A percentile compares a stretch with the other conserved stretches of the same genome.
phyloP scores from a whole-genome alignment of 2,888 invertebrate genomes.

The Calliopum simillimum region DNA sequence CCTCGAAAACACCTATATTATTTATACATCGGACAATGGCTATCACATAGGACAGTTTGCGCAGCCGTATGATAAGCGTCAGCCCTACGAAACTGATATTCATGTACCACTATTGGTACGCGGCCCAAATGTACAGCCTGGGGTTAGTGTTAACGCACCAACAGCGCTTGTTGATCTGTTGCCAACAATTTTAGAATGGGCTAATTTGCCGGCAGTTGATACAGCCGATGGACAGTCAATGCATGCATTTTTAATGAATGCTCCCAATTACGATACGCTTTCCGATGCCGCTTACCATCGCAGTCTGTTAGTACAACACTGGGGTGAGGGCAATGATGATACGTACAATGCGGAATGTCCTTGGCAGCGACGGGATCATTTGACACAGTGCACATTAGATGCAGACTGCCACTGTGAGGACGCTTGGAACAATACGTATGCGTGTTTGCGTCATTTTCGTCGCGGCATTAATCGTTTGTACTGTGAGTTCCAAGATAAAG shows the following conservation, averaged over 20 bases:
- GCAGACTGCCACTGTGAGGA: conserved; percentile 89
- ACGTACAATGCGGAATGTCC: conserved; percentile 75
- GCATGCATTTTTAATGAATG: conserved; percentile 56
- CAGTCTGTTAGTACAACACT: conserved; percentile 82
- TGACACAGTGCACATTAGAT: conserved; percentile 74
- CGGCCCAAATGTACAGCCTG: conserved; percentile 74
- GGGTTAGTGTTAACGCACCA: conserved; percentile 69
- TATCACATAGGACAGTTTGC: conserved; percentile 93
- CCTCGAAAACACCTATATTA: conserved; percentile 81
- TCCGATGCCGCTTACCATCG: conserved; percentile 62
- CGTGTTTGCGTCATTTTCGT: conserved; percentile 78
- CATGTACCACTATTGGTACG: conserved; percentile 84
- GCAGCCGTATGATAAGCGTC: conserved; percentile 88
- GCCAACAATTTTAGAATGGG: conserved; percentile 83
- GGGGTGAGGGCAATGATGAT: conserved; percentile 77
- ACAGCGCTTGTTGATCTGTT: conserved; percentile 85
- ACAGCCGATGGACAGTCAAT: conserved; percentile 76
- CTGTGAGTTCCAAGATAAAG: conserved; percentile 68
- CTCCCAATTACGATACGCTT: conserved; percentile 41
- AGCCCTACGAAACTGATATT: conserved; percentile 91
- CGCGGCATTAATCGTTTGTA: conserved; percentile 64
- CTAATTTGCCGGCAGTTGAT: conserved; percentile 69
- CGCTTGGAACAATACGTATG: conserved; percentile 83
- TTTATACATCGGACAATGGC: conserved; percentile 92
- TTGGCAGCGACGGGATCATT: conserved; percentile 67